Percentiles rank a stretch among this genome's conserved stretches.
Conservation (phyloP, 2,888 invertebrate genomes). For the Orchesellides sinensis region DNA sequence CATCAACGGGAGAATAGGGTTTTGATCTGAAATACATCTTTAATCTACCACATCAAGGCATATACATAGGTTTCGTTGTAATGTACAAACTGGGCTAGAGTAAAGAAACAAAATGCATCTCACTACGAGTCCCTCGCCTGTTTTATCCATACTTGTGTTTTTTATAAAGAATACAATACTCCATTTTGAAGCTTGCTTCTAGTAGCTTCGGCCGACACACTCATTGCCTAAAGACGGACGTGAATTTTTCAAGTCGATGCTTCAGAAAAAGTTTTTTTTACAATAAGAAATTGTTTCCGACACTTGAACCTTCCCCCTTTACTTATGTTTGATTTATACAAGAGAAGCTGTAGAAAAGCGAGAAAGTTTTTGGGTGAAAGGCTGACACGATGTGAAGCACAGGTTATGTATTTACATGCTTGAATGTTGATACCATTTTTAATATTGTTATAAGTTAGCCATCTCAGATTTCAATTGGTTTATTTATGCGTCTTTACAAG, state of each 20-base stretch:
- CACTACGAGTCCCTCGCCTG: background rate
- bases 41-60: too few relatives aligned
- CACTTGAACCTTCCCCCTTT: slow-evolving; percentile 35
- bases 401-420: background rate
- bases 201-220: background rate
- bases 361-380: background rate
- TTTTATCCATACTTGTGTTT: background rate
- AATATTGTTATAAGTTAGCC: background rate
- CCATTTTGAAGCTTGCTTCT: background rate
- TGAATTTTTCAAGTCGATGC: slow-evolving; percentile 38
- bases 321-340: background rate
- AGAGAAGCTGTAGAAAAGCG: too few relatives aligned
- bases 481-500: too few relatives aligned
- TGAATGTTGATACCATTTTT: background rate
- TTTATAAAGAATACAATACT: too few relatives aligned
- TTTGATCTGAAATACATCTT: slow-evolving; percentile 2
- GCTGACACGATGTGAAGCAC: background rate
- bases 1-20: too few relatives aligned
- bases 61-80: too few relatives aligned
- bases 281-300: slow-evolving; percentile 30
- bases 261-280: slow-evolving; percentile 18
- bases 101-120: background rate
- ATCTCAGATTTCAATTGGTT: too few relatives aligned
- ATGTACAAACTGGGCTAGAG: too few relatives aligned
- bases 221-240: background rate